Evolutionary conservation across 2,113 vertebrate genomes (phyloP), one percentile per base, ranked within the genome.

Genomic region (Prietella phreatophila): DNA sequence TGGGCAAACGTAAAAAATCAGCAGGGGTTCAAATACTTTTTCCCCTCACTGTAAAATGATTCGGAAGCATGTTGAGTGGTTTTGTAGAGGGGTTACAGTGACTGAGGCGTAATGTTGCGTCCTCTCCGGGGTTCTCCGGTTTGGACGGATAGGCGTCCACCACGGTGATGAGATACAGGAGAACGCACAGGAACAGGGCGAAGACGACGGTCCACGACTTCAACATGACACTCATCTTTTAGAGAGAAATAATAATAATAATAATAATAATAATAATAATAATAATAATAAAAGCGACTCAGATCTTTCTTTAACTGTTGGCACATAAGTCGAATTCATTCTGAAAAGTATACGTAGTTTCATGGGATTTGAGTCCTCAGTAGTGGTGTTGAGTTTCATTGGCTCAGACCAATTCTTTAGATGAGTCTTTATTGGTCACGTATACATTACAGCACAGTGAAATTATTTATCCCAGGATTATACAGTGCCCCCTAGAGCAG

Each of bases 121-220:
- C 95, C 0, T 96, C 96, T 0, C 97, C 95, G 0, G 97, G 97
- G 87, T 95, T 96, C 90, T 97, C 95, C 7, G 97, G 97, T 78
- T 97, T 98, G 0, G 96, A 88, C 0, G 97, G 97, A 85, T 97
- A 97, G 30, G 97, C 96, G 4, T 96, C 95, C 1, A 93, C 95
- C 91, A 97, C 91, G 0, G 94, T 87, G 22, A 94, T 96, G 92
- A 98, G 88, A 92, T 96, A 96, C 85, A 96, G 94, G 86, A 99
- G 92, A 84, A 95, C 92, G 0, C 95, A 95, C 47, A 97, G 92
- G 25, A 95, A 87, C 81, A 94, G 33, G 0, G 94, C 93, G 30
- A 91, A 91, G 93, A 95, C 55, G 30, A 92, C 90, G 0, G 92
- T 93, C 96, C 96, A 95, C 5, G 94, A 92, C 91, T 96, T 95